Evolutionary conservation across 2,797 vertebrate species (phyloP).

Genomic region (Synanceia verrucosa): DNA sequence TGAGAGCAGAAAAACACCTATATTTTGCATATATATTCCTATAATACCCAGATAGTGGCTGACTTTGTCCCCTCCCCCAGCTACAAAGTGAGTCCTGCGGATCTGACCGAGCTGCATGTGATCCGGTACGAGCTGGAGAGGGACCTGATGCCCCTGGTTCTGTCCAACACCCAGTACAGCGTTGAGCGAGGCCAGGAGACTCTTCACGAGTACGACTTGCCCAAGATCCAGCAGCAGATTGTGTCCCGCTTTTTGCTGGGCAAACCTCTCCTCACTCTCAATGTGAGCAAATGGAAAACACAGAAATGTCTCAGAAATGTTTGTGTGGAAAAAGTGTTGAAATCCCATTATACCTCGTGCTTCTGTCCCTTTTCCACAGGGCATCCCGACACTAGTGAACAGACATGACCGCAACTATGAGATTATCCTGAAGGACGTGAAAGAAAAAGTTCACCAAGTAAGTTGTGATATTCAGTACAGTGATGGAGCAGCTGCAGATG

Average conservation of each 20-base stretch:
- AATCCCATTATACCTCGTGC: not conserved
- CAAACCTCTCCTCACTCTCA: conserved; percentile 88
- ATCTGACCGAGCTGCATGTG: conserved; percentile 91
- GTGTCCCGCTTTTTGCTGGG: conserved; percentile 89
- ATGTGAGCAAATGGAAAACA: conserved; percentile 73
- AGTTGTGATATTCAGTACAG: conserved; percentile 30
- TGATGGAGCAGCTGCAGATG: no score
- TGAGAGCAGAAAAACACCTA: not conserved
- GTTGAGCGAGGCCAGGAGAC: conserved; percentile 89
- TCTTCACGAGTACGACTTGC: conserved; percentile 88
- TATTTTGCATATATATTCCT: not conserved
- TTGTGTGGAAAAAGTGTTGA: not conserved
- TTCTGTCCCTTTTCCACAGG: conserved; percentile 75
- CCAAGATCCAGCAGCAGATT: conserved; percentile 93
- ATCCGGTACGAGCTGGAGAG: conserved; percentile 90
- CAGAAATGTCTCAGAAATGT: not conserved
- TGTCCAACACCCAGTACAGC: conserved; percentile 94
- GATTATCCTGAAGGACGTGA: conserved; percentile 87
- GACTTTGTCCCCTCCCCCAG: conserved; percentile 68
- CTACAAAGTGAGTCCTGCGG: conserved; percentile 87
- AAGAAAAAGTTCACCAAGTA: conserved; percentile 88
- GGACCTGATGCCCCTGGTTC: conserved; percentile 90
- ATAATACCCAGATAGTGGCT: not conserved
- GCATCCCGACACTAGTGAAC: conserved; percentile 91
- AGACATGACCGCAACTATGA: conserved; percentile 92